Percentiles rank a stretch among this genome's conserved stretches.
These are phyloP conservation scores for Mycalesis mineus DNA, from an alignment of 2,888 invertebrate genomes.

Conservation along the genomic window DNA sequence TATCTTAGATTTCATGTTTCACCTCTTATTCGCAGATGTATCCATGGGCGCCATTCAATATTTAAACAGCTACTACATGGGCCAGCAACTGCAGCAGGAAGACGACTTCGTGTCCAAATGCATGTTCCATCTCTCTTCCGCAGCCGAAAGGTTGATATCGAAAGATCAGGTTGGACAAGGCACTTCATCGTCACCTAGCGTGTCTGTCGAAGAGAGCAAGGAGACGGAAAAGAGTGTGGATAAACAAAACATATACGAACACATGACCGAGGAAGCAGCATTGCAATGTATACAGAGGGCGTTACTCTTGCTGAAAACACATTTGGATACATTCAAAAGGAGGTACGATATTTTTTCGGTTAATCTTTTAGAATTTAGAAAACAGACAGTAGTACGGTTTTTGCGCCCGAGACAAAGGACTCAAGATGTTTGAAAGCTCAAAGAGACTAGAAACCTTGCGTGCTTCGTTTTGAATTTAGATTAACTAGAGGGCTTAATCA, in stretches of 20 bases:
- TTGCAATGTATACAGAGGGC: slow-evolving; percentile 94
- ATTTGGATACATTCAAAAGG: slow-evolving; percentile 93
- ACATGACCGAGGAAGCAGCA: slow-evolving; percentile 85
- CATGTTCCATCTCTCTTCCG: slow-evolving; percentile 93
- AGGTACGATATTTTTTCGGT: slow-evolving; percentile 61
- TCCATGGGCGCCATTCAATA: slow-evolving; percentile 97
- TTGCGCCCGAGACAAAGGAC: too few relatives aligned
- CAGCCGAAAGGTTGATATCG: slow-evolving; percentile 83
- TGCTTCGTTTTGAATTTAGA: too few relatives aligned
- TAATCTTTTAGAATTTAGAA: background rate
- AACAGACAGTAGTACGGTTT: too few relatives aligned
- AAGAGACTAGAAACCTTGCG: too few relatives aligned
- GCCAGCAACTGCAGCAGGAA: slow-evolving; percentile 92
- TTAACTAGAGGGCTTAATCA: too few relatives aligned
- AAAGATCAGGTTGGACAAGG: slow-evolving; percentile 54
- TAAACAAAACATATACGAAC: slow-evolving; percentile 68
- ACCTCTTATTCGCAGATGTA: slow-evolving; percentile 80
- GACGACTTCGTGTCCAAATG: slow-evolving; percentile 95
- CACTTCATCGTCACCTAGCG: slow-evolving; percentile 34
- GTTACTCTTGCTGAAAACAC: slow-evolving; percentile 90
- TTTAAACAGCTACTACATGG: slow-evolving; percentile 95
- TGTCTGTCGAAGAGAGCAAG: slow-evolving; percentile 38
- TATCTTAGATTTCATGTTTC: background rate
- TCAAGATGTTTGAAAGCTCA: too few relatives aligned
- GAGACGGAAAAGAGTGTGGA: slow-evolving; percentile 55